These are phyloP conservation scores for Cynocephalus volans DNA, from an alignment of 2,113 vertebrate species.

Conservation along the genomic window DNA sequence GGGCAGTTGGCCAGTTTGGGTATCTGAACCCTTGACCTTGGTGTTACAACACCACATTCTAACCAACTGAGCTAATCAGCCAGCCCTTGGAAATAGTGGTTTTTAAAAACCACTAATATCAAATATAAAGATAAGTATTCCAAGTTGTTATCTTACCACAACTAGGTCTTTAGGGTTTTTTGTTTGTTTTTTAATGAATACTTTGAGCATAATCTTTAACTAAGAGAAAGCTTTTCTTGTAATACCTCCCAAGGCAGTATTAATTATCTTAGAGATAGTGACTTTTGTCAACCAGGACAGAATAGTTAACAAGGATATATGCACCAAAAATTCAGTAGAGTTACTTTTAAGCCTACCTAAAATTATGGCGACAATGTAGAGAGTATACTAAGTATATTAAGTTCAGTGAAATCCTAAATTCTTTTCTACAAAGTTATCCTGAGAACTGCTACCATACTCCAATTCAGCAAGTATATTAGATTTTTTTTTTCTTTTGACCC, in stretches of 20 bases:
- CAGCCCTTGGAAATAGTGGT: constrained; percentile 18
- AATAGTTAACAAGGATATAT: neutral
- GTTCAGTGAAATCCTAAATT: constrained; percentile 39
- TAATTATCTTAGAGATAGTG: constrained; percentile 24
- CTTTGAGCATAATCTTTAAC: constrained; percentile 24
- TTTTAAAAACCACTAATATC: neutral
- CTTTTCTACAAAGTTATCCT: constrained; percentile 9
- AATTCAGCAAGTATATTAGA: constrained; percentile 41
- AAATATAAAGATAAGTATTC: constrained; percentile 46
- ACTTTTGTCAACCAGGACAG: neutral
- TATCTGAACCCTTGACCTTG: too few relatives aligned
- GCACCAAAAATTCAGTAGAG: neutral
- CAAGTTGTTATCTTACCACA: constrained; percentile 36
- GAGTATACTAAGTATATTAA: neutral
- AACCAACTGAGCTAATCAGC: too few relatives aligned
- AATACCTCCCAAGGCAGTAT: neutral
- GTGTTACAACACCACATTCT: too few relatives aligned
- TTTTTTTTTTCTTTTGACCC: constrained; percentile 50
- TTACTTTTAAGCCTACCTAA: constrained; percentile 55
- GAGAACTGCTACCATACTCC: neutral
- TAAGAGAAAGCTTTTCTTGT: constrained; percentile 26
- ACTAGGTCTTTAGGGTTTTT: neutral
- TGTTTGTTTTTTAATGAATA: constrained; percentile 23
- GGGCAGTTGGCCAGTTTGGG: too few relatives aligned
- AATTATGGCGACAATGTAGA: neutral